Conservation (phyloP, 2,113 vertebrate genomes). For the Myrmophylax atrothorax region DNA sequence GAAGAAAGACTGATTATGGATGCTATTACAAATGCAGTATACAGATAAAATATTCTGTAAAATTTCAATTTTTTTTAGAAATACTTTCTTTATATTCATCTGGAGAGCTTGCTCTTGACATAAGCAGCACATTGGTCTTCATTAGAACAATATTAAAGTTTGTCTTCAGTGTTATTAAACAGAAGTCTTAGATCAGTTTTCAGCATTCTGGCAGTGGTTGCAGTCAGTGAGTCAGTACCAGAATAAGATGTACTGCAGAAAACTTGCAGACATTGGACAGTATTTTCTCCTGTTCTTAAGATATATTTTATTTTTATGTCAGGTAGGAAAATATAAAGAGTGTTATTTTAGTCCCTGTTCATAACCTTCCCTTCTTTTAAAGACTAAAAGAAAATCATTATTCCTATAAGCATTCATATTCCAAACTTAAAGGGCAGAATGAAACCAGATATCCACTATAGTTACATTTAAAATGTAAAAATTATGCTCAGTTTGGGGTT, state of each 20-base stretch:
- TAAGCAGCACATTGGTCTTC: neutral
- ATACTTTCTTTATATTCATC: neutral
- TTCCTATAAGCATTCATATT: neutral
- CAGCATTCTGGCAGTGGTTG: neutral
- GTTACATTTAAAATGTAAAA: neutral
- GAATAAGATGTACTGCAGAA: neutral
- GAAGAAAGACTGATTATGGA: neutral
- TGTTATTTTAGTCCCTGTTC: neutral
- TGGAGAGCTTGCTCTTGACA: neutral
- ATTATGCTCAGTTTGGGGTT: neutral
- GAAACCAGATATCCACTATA: neutral
- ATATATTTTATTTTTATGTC: neutral
- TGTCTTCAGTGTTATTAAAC: neutral
- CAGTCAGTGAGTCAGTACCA: neutral
- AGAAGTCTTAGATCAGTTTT: neutral
- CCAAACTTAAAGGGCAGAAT: neutral
- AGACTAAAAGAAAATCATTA: neutral
- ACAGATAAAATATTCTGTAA: neutral
- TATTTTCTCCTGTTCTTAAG: neutral
- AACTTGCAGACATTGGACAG: neutral
- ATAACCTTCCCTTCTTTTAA: neutral
- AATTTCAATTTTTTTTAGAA: neutral
- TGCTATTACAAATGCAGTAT: neutral
- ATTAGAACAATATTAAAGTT: neutral
- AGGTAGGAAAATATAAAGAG: neutral